phyloP scores from a whole-genome alignment of 1,140 invertebrate species.

The Harlomillsia oculata region DNA sequence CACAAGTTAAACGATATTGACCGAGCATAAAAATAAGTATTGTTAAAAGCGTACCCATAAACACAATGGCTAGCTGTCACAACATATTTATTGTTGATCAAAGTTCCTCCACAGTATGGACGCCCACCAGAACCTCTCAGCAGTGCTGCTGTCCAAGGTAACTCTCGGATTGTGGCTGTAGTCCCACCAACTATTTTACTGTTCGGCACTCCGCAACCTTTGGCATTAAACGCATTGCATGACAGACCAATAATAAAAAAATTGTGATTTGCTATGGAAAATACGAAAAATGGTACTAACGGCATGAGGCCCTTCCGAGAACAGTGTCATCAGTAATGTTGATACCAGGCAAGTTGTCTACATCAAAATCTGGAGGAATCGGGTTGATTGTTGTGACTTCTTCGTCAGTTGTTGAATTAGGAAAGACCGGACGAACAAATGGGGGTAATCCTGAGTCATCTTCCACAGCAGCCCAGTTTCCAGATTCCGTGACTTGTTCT shows the following conservation, averaged over 20 bases:
- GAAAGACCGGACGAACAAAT: conserved; percentile 13
- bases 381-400: conserved; percentile 11
- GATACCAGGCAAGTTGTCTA: neutral
- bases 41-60: conserved; percentile 14
- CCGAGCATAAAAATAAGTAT: too few relatives aligned
- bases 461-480: neutral
- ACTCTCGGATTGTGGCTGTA: conserved; percentile 3
- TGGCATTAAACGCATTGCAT: too few relatives aligned
- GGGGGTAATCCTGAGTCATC: neutral
- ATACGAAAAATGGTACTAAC: neutral
- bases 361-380: conserved; percentile 8
- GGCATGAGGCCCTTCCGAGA: conserved; percentile 4
- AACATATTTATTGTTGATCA: conserved; percentile 20
- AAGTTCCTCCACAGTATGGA: conserved; percentile 17
- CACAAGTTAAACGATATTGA: neutral
- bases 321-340: neutral
- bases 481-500: neutral
- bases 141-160: conserved; percentile 27
- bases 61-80: conserved; percentile 28
- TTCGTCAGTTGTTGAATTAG: conserved; percentile 1
- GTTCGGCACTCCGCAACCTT: conserved; percentile 1
- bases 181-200: conserved; percentile 24
- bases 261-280: neutral
- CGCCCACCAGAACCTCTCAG: conserved; percentile 8
- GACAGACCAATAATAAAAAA: neutral